Percentiles rank a stretch among this genome's conserved stretches.
These are phyloP conservation scores for Sebastes elongatus DNA, from an alignment of 2,797 vertebrate genomes.

Conservation along the genomic window DNA sequence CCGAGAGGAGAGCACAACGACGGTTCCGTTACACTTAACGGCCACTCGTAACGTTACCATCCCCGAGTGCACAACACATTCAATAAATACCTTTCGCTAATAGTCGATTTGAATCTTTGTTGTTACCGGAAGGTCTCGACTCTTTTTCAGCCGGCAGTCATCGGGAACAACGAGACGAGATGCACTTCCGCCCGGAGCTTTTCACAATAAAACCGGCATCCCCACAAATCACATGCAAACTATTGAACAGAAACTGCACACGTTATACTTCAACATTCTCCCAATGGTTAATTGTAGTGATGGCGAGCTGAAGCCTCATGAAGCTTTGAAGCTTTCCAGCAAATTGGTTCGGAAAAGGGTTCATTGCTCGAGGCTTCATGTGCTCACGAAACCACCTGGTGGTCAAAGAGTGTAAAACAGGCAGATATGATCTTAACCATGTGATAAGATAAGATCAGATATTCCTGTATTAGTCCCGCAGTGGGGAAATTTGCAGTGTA, in stretches of 20 bases:
- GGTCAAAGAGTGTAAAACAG: no score
- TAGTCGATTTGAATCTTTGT: not conserved
- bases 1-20: not conserved
- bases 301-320: no score
- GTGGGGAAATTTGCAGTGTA: no score
- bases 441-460: no score
- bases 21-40: not conserved
- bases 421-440: no score
- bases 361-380: no score
- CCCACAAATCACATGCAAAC: no score
- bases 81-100: constrained; percentile 49
- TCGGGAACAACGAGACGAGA: not conserved
- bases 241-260: not conserved
- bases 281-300: no score
- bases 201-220: not conserved
- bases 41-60: not conserved
- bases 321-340: no score
- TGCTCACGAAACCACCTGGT: no score
- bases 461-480: fast-evolving
- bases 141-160: not conserved
- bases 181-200: not conserved
- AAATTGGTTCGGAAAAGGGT: no score
- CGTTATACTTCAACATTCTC: no score
- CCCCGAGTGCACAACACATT: not conserved
- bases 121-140: not conserved